A percentile compares a stretch with the other conserved stretches of the same genome.
phyloP scores from a whole-genome alignment of 2,888 invertebrate genomes.

The Eugnorisma glareosa region DNA sequence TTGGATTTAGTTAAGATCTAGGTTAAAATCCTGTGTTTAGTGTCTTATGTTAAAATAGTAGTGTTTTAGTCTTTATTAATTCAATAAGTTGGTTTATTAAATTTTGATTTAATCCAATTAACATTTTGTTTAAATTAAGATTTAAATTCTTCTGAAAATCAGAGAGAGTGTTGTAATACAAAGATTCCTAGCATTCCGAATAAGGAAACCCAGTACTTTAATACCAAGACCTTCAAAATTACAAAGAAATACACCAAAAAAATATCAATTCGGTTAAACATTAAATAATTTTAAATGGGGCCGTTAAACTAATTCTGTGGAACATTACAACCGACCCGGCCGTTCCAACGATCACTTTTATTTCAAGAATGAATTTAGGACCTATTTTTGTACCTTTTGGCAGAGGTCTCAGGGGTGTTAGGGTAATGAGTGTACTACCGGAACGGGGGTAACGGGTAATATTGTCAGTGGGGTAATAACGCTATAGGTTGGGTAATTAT shows the following conservation, averaged over 20 bases:
- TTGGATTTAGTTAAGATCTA: not conserved
- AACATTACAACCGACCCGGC: constrained; percentile 25
- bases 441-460: constrained; percentile 19
- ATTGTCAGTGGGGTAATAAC: constrained; percentile 20
- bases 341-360: constrained; percentile 39
- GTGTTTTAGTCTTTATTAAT: not conserved
- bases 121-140: not conserved
- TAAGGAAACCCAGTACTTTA: not conserved
- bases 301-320: constrained; percentile 39
- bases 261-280: constrained; percentile 16
- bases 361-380: constrained; percentile 40
- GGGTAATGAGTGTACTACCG: constrained; percentile 31
- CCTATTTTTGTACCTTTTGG: constrained; percentile 46
- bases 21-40: not conserved
- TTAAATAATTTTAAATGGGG: constrained; percentile 36
- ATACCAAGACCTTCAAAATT: not conserved
- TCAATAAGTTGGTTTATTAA: not conserved
- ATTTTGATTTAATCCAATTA: not conserved
- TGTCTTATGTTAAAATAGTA: not conserved
- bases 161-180: not conserved
- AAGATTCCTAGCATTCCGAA: not conserved
- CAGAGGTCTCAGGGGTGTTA: constrained; percentile 28
- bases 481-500: constrained; percentile 39
- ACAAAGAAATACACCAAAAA: constrained; percentile 18
- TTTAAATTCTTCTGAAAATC: constrained; percentile 1